phyloP scores from a whole-genome alignment of 2,888 invertebrate genomes.

The Oscheius myriophilus region DNA sequence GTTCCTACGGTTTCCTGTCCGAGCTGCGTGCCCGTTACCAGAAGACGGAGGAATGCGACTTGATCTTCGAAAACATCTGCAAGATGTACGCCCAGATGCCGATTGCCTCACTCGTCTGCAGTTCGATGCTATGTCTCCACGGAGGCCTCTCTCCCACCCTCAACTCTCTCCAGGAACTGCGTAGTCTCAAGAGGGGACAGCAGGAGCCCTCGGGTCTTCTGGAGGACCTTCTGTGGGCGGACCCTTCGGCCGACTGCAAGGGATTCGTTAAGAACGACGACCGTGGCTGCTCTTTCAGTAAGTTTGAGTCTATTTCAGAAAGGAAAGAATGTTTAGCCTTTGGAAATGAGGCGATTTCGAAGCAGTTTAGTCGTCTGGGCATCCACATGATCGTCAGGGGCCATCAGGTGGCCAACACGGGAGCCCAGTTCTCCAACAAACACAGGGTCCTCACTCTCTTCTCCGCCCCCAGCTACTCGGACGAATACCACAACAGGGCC shows the following conservation, averaged over 20 bases:
- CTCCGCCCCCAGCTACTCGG: constrained; percentile 37
- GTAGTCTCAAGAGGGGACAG: constrained; percentile 11
- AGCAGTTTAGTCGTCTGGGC: constrained; percentile 35
- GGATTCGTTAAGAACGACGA: constrained; percentile 21
- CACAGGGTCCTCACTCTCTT: constrained; percentile 36
- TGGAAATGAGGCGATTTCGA: constrained; percentile 41
- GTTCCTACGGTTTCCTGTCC: constrained; percentile 52
- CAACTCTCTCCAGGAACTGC: constrained; percentile 17
- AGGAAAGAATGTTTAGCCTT: constrained; percentile 29
- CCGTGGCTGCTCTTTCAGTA: constrained; percentile 9
- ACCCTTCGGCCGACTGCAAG: constrained; percentile 32
- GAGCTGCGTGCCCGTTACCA: constrained; percentile 51
- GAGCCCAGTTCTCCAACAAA: constrained; percentile 31
- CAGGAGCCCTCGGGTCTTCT: constrained; percentile 28
- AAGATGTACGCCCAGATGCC: constrained; percentile 54
- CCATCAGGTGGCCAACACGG: constrained; percentile 41
- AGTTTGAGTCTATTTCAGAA: neutral
- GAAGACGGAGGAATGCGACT: constrained; percentile 9
- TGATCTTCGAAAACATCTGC: constrained; percentile 8
- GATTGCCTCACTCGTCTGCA: constrained; percentile 49
- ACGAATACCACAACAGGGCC: constrained; percentile 35
- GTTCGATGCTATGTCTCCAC: constrained; percentile 56
- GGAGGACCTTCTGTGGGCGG: constrained; percentile 53
- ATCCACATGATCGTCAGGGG: constrained; percentile 35
- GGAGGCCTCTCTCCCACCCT: constrained; percentile 58